Evolutionary conservation across 2,113 vertebrate species (phyloP), one percentile per base, ranked within the genome.

Genomic region (Cephalopholis sonnerati): DNA sequence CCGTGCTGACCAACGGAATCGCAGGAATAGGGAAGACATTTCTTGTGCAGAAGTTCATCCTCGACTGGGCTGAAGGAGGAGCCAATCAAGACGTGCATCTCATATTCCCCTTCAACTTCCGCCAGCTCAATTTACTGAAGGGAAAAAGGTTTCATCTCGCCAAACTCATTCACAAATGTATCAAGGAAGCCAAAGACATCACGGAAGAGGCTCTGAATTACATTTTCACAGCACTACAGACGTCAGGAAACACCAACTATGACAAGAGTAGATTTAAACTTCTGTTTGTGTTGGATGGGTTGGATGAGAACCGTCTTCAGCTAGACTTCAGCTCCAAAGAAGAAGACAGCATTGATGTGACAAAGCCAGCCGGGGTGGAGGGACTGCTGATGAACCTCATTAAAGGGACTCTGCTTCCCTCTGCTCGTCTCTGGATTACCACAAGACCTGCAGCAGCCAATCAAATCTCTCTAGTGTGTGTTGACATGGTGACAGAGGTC

Each of bases 1-100:
- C 63, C 11, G 82, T 79, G 55, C n/a, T 84, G 36, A 84, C 82
- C 55, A 68, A 61, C 48, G 77, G 68, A 9, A 80, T 80, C 1
- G 68, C 77, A 36, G 77, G 77, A 72, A 72, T 80, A 6, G 62
- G 82, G 5, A 83, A 83, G 51, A 77, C 68, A 2, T 58, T 83
- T 5, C 74, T 83, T 22, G 69, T 77, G 16, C 61, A 73, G 0
- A 83, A 83, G 29, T 77, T 83, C 44, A 78, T 77, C 11, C 68
- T 77, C 0, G 74, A 83, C 53, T 83, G 74, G 68, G 74, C 74
- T 20, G 68, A 83, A 27, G 44, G 68, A 57, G 59, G 54, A 78
- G 4, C 67, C 24, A 77, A 77, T 64, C 81, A 83, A 3, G 74
- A 72, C 22, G 12, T 65, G 12, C 75, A 84, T 24, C 76, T 84